Conservation (phyloP, 2,113 vertebrate species). For the Castor canadensis region DNA sequence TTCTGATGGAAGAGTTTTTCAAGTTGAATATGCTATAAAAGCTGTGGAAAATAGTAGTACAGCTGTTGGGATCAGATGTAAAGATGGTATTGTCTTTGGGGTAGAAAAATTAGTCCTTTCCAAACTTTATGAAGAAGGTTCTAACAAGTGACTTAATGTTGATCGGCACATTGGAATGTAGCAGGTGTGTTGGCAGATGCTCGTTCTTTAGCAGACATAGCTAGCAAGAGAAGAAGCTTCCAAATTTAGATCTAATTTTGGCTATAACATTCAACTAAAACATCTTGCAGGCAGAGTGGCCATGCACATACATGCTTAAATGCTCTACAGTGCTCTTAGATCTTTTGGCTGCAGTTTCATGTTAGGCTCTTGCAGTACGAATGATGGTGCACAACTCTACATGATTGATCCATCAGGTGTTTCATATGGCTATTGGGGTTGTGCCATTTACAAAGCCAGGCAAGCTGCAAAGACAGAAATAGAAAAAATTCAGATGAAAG, state of each 20-base stretch:
- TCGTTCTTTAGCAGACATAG: constrained; percentile 95
- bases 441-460: too few relatives aligned
- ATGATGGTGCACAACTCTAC: constrained; percentile 96
- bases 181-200: constrained; percentile 97
- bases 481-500: too few relatives aligned
- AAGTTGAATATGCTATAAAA: too few relatives aligned
- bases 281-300: constrained; percentile 97
- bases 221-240: constrained; percentile 97
- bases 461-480: too few relatives aligned
- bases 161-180: constrained; percentile 98
- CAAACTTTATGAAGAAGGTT: constrained; percentile 98
- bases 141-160: constrained; percentile 98
- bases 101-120: constrained; percentile 98
- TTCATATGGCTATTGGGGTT: constrained; percentile 89
- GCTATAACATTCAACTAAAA: constrained; percentile 97
- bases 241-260: constrained; percentile 97
- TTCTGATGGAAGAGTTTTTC: too few relatives aligned
- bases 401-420: constrained; percentile 99
- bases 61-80: constrained; percentile 97
- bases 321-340: constrained; percentile 97
- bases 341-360: constrained; percentile 99
- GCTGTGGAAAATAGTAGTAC: constrained; percentile 86
- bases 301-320: constrained; percentile 99
- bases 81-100: constrained; percentile 97
- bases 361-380: constrained; percentile 94